Evolutionary conservation across 2,113 vertebrate species (phyloP), one percentile per base, ranked within the genome.

Genomic region (Plotosus lineatus): DNA sequence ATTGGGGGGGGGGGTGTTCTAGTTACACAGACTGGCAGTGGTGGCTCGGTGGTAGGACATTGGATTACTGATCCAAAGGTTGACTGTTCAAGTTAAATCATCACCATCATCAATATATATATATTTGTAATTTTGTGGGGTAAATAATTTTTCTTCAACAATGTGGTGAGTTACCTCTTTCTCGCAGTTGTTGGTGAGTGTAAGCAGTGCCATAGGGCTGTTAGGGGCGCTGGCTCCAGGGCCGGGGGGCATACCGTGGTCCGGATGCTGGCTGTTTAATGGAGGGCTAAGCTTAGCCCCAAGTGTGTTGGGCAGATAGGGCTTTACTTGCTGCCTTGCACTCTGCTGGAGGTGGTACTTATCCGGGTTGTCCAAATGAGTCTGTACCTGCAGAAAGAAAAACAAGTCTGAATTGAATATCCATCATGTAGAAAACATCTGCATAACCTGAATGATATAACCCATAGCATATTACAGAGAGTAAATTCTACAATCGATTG

Each of bases 271-370:
- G 91, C 94, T 95, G 86, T 33, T 77, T 61, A 48, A 63, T 36
- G 56, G 31, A 65, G 92, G 94, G 90, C 95, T 91, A 75, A 95
- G 93, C 92, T 99, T 99, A 82, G 95, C 95, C 77, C 95, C 96
- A 88, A 99, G 94, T 48, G 94, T 96, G 88, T 95, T 96, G 85
- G 97, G 95, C 88, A 99, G 94, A 91, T 98, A 99, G 90, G 98
- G 97, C 92, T 97, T 97, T 83, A 99, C 96, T 94, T 98, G 98
- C 91, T 98, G 97, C 92, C 96, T 90, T 89, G 98, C 97, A 77
- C 95, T 93, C 92, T 98, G 97, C 90, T 97, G 97, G 77, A 99
- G 95, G 91, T 98, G 97, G 89, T 97, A 98, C 91, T 98, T 98
- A 83, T 93, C 95, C 73, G 97, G 95, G 87, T 94, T 98, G 89